phyloP scores from a whole-genome alignment of 1,140 invertebrate genomes.

The Odontomachus brunneus region DNA sequence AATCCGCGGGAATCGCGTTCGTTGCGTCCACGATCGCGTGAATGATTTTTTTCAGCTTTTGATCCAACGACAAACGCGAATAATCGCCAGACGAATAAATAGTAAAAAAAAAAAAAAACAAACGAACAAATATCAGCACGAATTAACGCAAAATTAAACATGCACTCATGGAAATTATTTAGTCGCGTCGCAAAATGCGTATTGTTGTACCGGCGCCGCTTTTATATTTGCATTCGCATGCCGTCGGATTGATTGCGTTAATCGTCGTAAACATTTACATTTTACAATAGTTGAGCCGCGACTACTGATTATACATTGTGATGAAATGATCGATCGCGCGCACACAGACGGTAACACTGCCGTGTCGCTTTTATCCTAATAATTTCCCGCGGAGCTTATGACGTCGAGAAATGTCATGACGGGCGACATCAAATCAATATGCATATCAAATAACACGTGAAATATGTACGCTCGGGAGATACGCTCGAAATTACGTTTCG shows the following conservation, averaged over 20 bases:
- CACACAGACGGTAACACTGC: background rate
- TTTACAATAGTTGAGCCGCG: background rate
- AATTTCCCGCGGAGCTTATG: background rate
- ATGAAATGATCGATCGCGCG: background rate
- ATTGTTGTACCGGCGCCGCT: no score
- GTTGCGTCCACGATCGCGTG: background rate
- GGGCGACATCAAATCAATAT: background rate
- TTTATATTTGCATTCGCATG: no score
- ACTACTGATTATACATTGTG: background rate
- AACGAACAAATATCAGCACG: no score
- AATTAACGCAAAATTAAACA: no score
- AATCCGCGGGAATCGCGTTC: background rate
- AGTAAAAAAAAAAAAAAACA: no score
- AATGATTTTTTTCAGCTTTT: background rate
- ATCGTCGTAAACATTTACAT: background rate
- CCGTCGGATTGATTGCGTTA: no score
- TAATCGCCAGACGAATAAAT: no score
- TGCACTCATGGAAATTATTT: no score
- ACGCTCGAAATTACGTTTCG: slow-evolving; percentile 11
- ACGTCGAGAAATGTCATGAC: background rate
- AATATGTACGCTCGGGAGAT: slow-evolving; percentile 8
- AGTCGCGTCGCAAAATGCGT: no score
- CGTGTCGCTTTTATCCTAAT: slow-evolving; percentile 3
- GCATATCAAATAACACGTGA: background rate
- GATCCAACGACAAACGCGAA: no score